phyloP scores from a whole-genome alignment of 2,888 invertebrate species.

The Cyaniris semiargus region DNA sequence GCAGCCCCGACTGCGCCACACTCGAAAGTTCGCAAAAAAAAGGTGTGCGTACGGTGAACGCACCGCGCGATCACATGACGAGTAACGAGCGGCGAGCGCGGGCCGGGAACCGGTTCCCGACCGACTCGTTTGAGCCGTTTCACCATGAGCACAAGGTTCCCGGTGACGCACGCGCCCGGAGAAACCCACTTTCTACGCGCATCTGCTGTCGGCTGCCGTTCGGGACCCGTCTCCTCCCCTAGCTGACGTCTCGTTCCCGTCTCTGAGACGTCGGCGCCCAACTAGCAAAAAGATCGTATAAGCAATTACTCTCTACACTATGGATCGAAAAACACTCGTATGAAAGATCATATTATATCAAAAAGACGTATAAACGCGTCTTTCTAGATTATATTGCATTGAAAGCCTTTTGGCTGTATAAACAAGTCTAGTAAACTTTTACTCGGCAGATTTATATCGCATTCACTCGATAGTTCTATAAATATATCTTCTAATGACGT shows the following conservation, averaged over 20 bases:
- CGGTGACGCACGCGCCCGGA: constrained; percentile 2
- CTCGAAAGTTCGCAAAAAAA: background rate
- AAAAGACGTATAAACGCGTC: too few species aligned
- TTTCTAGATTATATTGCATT: too few species aligned
- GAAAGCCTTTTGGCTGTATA: too few species aligned
- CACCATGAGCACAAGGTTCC: background rate
- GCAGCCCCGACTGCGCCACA: background rate
- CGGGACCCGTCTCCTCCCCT: background rate
- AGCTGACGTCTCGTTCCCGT: background rate
- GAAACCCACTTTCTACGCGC: constrained; percentile 18
- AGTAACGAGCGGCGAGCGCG: background rate
- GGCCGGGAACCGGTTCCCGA: background rate
- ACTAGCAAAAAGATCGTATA: too few species aligned
- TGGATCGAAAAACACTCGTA: too few species aligned
- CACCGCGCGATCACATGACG: background rate
- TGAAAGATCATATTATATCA: too few species aligned
- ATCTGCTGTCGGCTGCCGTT: background rate
- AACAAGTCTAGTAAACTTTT: too few species aligned
- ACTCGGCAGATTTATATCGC: too few species aligned
- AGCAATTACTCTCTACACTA: too few species aligned
- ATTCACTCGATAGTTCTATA: too few species aligned
- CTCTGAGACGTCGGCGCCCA: background rate
- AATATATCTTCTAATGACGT: too few species aligned
- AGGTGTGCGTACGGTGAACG: background rate
- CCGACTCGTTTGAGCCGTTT: background rate